Conservation (phyloP, 1,140 invertebrate species). For the Aphis gossypii region DNA sequence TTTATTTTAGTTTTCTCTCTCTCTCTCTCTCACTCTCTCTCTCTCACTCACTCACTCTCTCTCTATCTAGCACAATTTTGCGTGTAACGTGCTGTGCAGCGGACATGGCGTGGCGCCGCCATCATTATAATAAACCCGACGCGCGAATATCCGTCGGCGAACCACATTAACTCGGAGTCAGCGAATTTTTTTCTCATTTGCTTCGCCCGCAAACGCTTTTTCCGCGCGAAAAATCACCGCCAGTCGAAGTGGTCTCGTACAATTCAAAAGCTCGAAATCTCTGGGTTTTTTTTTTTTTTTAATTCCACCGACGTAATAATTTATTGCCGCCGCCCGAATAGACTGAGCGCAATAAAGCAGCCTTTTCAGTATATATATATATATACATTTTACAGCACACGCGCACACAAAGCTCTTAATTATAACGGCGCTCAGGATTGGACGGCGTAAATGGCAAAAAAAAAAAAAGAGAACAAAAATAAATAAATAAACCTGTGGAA, state of each 20-base stretch:
- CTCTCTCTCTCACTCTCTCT: background rate
- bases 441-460: background rate
- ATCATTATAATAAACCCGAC: background rate
- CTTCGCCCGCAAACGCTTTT: background rate
- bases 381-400: background rate
- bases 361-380: background rate
- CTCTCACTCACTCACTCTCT: too few species aligned
- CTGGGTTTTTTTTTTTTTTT: background rate
- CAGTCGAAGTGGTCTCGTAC: background rate
- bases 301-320: background rate
- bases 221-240: slow-evolving; percentile 9
- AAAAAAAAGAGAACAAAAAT: background rate
- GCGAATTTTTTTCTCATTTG: background rate
- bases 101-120: background rate
- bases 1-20: background rate
- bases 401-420: background rate
- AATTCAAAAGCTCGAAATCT: slow-evolving; percentile 11
- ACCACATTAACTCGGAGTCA: background rate
- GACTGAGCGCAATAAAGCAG: background rate
- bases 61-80: background rate
- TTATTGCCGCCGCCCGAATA: background rate
- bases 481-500: slow-evolving; percentile 8
- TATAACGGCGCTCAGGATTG: background rate
- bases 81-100: background rate
- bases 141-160: background rate